Base-by-base conservation (phyloP, 1,140 invertebrate species). In the Dreissena polymorpha region DNA sequence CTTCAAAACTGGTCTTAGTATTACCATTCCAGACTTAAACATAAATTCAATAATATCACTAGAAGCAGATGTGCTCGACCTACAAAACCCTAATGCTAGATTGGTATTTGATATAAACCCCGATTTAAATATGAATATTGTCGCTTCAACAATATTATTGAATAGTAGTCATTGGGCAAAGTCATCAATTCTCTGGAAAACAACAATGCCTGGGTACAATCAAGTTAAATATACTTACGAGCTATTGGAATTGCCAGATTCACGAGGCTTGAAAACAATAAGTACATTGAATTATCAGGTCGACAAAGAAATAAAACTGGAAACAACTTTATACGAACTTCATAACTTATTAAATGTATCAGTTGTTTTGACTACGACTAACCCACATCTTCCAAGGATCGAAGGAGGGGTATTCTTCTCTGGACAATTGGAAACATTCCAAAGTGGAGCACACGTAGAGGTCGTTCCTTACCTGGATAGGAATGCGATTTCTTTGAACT, bases 181-280 rank as follows among this genome's bases (percentile, higher is more conserved):
- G 18, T 29, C 76, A 55, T 12, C 25, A 1, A 13, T 78, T n/a
- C 50, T 70, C 3, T 78, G 76, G 76, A 78, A 55, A n/a, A 73
- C 79, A 10, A 25, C 79, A 7, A 12, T 82, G 13, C 79, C 79
- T 18, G 79, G 63, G 21, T 82, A 82, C 55, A 70, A 82, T 39
- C 57, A 72, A 51, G 69, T 64, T 10, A 49, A n/a, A 68, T 67
- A 55, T 64, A 50, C 71, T 16, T 64, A 73, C 50, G 64, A 73
- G 53, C 12, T 78, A 51, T 51, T 68, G 18, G 64, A 49, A 1
- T 2, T 39, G 8, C 39, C 39, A 39, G 39, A 39, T 39, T 39
- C 8, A 8, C 2, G 65, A 51, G n/a, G 23, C 57, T 60, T 78
- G n/a, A 21, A 49, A 18, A 64, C 71, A 16, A 82, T 50, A 10